A percentile compares a stretch with the other conserved stretches of the same genome.
These are phyloP conservation scores for Aldrovandia affinis DNA, from an alignment of 2,797 vertebrate species.

Conservation along the genomic window DNA sequence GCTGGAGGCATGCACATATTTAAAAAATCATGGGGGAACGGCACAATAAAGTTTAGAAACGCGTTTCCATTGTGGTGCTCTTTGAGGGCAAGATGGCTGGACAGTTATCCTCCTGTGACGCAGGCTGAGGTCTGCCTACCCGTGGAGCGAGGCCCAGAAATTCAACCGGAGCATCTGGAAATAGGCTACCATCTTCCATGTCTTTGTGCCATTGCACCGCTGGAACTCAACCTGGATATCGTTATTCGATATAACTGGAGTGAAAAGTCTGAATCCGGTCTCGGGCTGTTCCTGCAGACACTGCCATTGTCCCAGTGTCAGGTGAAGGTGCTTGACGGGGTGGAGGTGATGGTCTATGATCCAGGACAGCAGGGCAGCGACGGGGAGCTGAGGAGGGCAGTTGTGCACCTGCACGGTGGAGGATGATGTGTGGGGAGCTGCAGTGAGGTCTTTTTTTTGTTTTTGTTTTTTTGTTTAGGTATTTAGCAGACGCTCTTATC, in stretches of 20 bases:
- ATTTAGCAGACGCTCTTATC: too few relatives aligned
- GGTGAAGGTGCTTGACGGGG: slow-evolving; percentile 75
- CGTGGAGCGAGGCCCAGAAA: neutral
- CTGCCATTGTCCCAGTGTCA: slow-evolving; percentile 61
- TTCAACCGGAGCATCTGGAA: neutral
- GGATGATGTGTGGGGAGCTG: slow-evolving; percentile 84
- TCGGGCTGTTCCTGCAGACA: slow-evolving; percentile 8
- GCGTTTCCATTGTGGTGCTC: too few relatives aligned
- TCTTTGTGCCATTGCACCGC: neutral
- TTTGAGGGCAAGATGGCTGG: too few relatives aligned
- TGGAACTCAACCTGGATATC: neutral
- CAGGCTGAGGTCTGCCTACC: neutral
- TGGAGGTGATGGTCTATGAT: slow-evolving; percentile 80
- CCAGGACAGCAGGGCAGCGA: slow-evolving; percentile 58
- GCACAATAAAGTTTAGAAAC: too few relatives aligned
- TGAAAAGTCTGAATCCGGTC: neutral
- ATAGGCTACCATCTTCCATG: neutral
- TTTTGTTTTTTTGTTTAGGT: too few relatives aligned
- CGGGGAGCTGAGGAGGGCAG: slow-evolving; percentile 66
- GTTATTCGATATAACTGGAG: neutral
- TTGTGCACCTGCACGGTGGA: slow-evolving; percentile 88
- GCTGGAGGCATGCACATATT: too few relatives aligned
- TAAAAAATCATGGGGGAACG: too few relatives aligned
- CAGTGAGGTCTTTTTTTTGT: too few relatives aligned
- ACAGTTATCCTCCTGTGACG: too few relatives aligned